Percentiles rank a stretch among this genome's conserved stretches.
phyloP scores from a whole-genome alignment of 2,113 vertebrate genomes.

The Gallinago undulata region DNA sequence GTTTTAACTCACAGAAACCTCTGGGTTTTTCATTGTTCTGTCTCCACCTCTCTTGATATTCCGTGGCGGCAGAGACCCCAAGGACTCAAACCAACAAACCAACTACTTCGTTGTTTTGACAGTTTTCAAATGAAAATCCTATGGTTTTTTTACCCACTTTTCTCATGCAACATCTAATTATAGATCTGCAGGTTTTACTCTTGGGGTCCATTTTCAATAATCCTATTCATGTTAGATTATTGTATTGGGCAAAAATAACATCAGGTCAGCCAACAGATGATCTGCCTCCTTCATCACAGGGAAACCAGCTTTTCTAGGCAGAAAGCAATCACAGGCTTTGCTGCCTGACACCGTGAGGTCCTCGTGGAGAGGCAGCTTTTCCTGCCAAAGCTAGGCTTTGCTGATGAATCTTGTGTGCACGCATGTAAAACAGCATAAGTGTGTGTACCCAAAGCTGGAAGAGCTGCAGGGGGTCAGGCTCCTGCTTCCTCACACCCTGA shows the following conservation, averaged over 20 bases:
- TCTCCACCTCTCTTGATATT: neutral
- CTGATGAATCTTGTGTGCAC: no score
- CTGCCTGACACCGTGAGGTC: neutral
- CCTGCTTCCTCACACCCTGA: neutral
- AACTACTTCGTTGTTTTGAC: neutral
- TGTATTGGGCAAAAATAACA: neutral
- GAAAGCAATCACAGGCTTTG: neutral
- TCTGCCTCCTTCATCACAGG: neutral
- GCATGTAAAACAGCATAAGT: neutral
- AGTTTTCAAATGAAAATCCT: neutral
- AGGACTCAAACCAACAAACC: neutral
- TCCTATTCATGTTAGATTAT: neutral
- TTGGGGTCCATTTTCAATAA: neutral
- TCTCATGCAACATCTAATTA: neutral
- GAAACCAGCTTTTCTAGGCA: neutral
- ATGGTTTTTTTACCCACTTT: neutral
- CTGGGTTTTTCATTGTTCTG: neutral
- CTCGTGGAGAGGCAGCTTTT: neutral
- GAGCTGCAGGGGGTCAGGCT: neutral
- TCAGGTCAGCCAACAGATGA: accelerated
- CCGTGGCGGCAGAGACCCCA: neutral
- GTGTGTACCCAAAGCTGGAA: neutral
- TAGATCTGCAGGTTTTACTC: neutral
- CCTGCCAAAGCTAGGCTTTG: neutral
- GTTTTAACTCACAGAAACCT: constrained; percentile 2